Evolutionary conservation across 2,888 invertebrate genomes (phyloP).

Genomic region (Xanthia icteritia): DNA sequence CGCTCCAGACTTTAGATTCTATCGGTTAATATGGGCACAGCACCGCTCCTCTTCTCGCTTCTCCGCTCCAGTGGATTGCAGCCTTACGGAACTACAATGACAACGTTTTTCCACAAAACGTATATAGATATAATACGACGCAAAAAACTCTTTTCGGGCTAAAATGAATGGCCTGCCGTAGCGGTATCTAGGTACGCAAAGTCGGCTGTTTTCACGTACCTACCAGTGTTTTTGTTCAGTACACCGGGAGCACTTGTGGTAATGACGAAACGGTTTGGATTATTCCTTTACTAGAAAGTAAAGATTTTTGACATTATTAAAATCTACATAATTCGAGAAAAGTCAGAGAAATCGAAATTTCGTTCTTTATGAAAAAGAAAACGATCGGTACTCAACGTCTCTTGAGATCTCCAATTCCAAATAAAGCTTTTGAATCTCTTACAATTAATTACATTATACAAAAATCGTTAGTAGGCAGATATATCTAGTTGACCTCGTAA

Average conservation of each 20-base stretch:
- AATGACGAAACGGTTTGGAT: not conserved
- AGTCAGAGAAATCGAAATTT: not conserved
- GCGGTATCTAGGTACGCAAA: not conserved
- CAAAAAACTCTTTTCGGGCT: conserved; percentile 9
- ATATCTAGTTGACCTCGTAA: not conserved
- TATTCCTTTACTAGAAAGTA: not conserved
- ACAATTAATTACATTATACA: not conserved
- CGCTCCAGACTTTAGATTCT: no score
- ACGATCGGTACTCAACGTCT: not conserved
- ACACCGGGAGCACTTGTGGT: not conserved
- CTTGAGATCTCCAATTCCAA: not conserved
- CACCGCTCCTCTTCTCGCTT: no score
- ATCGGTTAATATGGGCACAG: no score
- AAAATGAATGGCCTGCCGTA: conserved; percentile 17
- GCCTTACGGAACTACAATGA: no score
- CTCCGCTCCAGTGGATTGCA: no score
- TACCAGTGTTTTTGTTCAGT: conserved; percentile 15
- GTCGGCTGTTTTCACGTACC: not conserved
- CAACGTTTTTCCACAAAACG: not conserved
- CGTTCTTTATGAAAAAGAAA: not conserved
- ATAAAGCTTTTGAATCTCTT: not conserved
- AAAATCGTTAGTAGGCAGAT: not conserved
- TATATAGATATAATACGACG: not conserved
- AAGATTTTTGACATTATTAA: not conserved
- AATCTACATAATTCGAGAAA: not conserved